Conservation (phyloP, 1,140 invertebrate species). For the Latrodectus geometricus region DNA sequence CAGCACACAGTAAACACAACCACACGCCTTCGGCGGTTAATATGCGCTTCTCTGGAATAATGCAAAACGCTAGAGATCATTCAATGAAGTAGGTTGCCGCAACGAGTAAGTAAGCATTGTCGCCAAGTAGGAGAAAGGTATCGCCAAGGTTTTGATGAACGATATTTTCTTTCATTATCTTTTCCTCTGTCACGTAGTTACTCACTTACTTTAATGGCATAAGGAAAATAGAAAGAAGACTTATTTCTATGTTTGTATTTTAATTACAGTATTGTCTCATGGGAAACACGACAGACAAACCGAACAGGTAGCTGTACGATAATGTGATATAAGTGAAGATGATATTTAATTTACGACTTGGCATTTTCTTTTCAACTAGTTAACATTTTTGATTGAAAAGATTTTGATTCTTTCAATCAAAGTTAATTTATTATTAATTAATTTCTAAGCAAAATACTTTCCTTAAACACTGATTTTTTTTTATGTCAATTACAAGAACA, state of each 20-base stretch:
- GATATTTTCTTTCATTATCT: not conserved
- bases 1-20: not conserved
- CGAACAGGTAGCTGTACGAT: not conserved
- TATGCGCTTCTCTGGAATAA: not conserved
- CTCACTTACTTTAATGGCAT: constrained; percentile 10
- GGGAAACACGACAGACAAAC: constrained; percentile 17
- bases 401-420: too few relatives aligned
- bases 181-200: constrained; percentile 30
- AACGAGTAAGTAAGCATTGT: not conserved
- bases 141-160: not conserved
- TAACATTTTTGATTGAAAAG: too few relatives aligned
- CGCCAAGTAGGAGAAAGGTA: not conserved
- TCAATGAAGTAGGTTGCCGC: not conserved
- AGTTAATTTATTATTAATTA: too few relatives aligned
- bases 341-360: too few relatives aligned
- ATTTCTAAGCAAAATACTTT: too few relatives aligned
- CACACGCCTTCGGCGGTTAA: not conserved
- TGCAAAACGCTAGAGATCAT: not conserved
- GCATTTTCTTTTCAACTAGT: too few relatives aligned
- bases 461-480: too few relatives aligned
- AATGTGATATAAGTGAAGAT: too few relatives aligned
- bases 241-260: constrained; percentile 16
- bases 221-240: constrained; percentile 26
- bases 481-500: too few relatives aligned
- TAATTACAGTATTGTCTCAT: constrained; percentile 42